Evolutionary conservation across 2,797 vertebrate species (phyloP).

Genomic region (Botia almorhae): DNA sequence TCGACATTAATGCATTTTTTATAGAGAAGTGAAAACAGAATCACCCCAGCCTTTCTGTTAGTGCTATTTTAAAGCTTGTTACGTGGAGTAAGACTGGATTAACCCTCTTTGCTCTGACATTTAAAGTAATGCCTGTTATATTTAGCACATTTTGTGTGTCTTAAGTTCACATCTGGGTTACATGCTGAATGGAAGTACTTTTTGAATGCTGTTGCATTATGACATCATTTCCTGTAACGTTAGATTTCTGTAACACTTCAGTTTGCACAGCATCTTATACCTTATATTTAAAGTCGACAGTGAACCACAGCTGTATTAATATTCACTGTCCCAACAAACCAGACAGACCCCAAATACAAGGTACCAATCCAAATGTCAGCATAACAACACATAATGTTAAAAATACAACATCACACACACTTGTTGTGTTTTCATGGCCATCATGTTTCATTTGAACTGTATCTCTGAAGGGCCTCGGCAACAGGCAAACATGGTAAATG

Average conservation of each 20-base stretch:
- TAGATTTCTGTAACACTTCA: neutral
- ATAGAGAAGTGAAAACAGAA: neutral
- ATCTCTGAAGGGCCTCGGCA: neutral
- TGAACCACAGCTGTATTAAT: no score
- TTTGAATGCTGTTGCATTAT: neutral
- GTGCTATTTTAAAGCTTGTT: conserved; percentile 46
- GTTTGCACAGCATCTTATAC: no score
- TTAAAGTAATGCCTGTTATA: conserved; percentile 31
- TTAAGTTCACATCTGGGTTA: neutral
- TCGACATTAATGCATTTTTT: neutral
- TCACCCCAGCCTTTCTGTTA: neutral
- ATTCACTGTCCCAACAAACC: no score
- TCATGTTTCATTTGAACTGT: no score
- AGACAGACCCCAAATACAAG: no score
- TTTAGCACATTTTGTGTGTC: conserved; percentile 6
- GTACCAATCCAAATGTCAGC: no score
- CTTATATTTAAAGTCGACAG: no score
- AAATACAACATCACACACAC: neutral
- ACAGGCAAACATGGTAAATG: conserved; percentile 31
- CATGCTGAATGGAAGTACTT: neutral
- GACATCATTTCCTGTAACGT: neutral
- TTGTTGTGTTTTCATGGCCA: no score
- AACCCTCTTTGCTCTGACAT: conserved; percentile 46
- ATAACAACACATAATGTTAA: neutral
- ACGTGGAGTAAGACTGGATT: conserved; percentile 38